A percentile compares a stretch with the other conserved stretches of the same genome.
phyloP scores from a whole-genome alignment of 53 echinoderm and acorn worm genomes.

The Zoroaster sp. region DNA sequence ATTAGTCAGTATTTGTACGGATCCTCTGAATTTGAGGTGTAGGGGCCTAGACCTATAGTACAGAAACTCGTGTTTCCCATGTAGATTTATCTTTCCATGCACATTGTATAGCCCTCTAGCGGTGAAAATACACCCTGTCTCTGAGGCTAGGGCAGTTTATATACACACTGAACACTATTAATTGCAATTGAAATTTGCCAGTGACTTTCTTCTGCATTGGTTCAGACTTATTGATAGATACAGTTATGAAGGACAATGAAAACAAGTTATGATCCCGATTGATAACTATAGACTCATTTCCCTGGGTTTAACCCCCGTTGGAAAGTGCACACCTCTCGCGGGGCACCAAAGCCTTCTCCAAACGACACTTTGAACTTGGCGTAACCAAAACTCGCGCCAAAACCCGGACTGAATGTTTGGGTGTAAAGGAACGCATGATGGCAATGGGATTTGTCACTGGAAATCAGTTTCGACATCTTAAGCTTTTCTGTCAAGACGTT shows the following conservation, averaged over 20 bases:
- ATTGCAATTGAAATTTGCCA: too few species aligned
- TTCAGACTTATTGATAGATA: background rate
- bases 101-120: too few species aligned
- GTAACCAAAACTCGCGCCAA: slow-evolving; percentile 14
- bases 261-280: background rate
- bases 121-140: too few species aligned
- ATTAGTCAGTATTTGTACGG: too few species aligned
- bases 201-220: background rate
- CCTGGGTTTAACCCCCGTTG: background rate
- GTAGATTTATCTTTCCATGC: too few species aligned
- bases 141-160: too few species aligned
- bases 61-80: too few species aligned
- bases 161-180: too few species aligned
- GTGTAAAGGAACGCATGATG: background rate
- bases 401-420: background rate
- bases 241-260: background rate
- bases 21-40: too few species aligned
- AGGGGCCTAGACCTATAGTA: too few species aligned
- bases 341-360: background rate
- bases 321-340: slow-evolving; percentile 15
- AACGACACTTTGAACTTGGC: slow-evolving; percentile 8
- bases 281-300: background rate
- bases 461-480: slow-evolving; percentile 33
- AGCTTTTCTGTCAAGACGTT: slow-evolving; percentile 13
- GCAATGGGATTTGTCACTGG: background rate